Evolutionary conservation across 2,797 vertebrate genomes (phyloP).

Genomic region (Hydrophis major): DNA sequence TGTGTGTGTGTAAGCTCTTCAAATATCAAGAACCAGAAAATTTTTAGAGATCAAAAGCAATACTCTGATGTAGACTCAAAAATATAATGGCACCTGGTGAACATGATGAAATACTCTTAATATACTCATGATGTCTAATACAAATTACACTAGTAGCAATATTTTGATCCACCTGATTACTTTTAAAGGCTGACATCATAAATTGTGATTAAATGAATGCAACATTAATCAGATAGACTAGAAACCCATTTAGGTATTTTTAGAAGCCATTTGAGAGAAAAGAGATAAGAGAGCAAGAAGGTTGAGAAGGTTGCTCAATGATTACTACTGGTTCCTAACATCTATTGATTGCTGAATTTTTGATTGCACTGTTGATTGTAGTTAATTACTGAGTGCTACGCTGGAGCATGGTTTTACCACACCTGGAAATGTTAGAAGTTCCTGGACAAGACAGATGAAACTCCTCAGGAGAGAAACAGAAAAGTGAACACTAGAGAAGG

Average conservation of each 20-base stretch:
- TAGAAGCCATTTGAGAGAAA: not conserved
- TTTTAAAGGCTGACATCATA: not conserved
- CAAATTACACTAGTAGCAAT: not conserved
- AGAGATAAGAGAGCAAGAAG: not conserved
- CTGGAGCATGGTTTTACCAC: not conserved
- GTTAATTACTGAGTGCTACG: not conserved
- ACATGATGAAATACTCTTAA: not conserved
- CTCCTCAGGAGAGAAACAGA: not conserved
- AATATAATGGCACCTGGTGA: not conserved
- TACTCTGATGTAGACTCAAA: not conserved
- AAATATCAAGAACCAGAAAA: not conserved
- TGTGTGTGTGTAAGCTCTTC: too few species aligned
- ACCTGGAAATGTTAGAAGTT: not conserved
- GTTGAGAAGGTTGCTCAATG: not conserved
- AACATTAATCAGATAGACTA: not conserved
- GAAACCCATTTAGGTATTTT: not conserved
- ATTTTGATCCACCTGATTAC: not conserved
- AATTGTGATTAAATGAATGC: not conserved
- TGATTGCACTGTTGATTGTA: not conserved
- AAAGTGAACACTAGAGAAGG: not conserved
- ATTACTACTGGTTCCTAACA: not conserved
- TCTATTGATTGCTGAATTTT: not conserved
- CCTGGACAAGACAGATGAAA: not conserved
- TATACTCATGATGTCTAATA: not conserved
- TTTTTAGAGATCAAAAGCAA: not conserved